Percentiles rank a stretch among this genome's conserved stretches.
phyloP scores from a whole-genome alignment of 2,113 vertebrate genomes.

The Nibea albiflora region DNA sequence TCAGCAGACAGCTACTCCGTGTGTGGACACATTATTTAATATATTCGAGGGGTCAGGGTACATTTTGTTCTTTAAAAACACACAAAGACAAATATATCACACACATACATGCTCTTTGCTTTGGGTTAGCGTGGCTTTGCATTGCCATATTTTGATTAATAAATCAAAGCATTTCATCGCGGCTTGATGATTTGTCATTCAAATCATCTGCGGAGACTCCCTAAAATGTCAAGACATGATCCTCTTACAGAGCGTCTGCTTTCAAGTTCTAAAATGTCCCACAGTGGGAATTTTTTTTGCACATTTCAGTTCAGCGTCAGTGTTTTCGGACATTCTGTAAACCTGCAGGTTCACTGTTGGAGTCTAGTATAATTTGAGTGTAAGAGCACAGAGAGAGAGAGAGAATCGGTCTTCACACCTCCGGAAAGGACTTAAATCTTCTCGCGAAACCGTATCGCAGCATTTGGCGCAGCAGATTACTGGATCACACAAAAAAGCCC shows the following conservation, averaged over 20 bases:
- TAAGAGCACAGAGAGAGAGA: neutral
- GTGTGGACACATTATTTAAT: neutral
- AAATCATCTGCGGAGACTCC: neutral
- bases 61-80: neutral
- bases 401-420: constrained; percentile 19
- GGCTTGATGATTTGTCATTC: constrained; percentile 1
- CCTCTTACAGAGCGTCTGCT: constrained; percentile 19
- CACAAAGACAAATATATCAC: neutral
- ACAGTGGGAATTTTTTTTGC: neutral
- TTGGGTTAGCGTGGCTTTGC: neutral
- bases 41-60: neutral
- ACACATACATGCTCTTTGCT: neutral
- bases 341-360: constrained; percentile 2
- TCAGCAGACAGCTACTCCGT: neutral
- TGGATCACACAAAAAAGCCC: constrained; percentile 45
- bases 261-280: constrained; percentile 15
- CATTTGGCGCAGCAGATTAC: constrained; percentile 48
- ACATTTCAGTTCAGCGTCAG: neutral
- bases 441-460: constrained; percentile 44
- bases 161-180: neutral
- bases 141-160: neutral
- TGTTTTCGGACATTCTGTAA: neutral
- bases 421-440: constrained; percentile 35
- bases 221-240: constrained; percentile 32
- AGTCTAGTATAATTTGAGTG: neutral